Evolutionary conservation across 2,797 vertebrate genomes (phyloP).

Genomic region (Mus spretus): DNA sequence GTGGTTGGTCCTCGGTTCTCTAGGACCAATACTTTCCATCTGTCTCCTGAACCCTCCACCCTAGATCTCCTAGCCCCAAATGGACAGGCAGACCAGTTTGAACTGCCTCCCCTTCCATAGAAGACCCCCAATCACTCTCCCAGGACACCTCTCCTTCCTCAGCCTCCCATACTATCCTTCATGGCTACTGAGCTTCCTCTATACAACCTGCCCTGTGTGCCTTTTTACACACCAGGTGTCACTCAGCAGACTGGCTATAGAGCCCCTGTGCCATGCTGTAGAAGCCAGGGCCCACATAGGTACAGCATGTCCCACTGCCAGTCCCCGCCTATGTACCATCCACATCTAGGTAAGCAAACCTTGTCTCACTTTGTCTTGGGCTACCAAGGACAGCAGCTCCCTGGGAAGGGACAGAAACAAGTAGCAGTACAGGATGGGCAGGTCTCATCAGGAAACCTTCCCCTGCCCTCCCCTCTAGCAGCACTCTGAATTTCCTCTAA

Average conservation of each 20-base stretch:
- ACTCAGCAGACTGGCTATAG: background rate
- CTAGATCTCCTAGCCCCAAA: background rate
- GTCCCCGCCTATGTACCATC: background rate
- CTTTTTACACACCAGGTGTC: background rate
- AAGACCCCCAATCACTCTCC: background rate
- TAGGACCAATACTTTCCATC: background rate
- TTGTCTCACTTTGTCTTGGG: background rate
- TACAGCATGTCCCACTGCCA: no score
- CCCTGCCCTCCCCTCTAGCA: background rate
- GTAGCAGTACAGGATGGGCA: background rate
- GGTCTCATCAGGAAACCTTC: background rate
- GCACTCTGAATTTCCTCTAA: background rate
- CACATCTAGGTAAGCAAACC: background rate
- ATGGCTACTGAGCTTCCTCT: background rate
- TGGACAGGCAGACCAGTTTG: background rate
- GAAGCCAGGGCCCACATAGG: background rate
- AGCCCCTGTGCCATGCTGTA: background rate
- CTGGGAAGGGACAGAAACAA: background rate
- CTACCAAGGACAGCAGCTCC: background rate
- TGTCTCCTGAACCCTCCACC: fast-evolving
- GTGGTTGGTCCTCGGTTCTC: no score
- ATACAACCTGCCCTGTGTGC: background rate
- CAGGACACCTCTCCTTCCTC: background rate
- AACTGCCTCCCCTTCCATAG: background rate
- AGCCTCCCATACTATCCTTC: background rate